These are phyloP conservation scores for Polyergus mexicanus DNA, from an alignment of 1,140 invertebrate genomes.

Conservation along the genomic window DNA sequence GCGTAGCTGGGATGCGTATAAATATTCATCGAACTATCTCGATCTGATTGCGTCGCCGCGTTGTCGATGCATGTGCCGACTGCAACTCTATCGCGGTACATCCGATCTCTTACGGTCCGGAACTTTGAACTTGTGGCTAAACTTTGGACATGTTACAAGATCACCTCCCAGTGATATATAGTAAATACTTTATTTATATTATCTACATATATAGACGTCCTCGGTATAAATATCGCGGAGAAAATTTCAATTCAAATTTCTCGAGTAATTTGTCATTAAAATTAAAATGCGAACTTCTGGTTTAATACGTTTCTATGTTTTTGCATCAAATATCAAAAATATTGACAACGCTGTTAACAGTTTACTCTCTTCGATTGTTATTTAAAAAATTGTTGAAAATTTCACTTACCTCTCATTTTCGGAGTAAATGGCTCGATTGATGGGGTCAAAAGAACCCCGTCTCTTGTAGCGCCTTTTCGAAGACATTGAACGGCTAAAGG, in stretches of 20 bases:
- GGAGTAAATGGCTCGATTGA: slow-evolving; percentile 25
- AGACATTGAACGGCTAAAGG: slow-evolving; percentile 49
- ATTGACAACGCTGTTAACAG: neutral
- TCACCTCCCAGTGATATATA: neutral
- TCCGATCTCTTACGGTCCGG: neutral
- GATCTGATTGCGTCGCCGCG: slow-evolving; percentile 19
- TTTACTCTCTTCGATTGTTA: neutral
- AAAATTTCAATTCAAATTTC: neutral
- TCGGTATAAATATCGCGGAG: neutral
- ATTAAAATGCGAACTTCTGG: neutral
- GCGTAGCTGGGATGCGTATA: slow-evolving; percentile 28
- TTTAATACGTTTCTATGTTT: neutral
- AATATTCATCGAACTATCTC: slow-evolving; percentile 44
- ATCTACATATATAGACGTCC: neutral
- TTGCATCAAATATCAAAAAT: neutral
- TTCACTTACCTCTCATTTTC: slow-evolving; percentile 40
- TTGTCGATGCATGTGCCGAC: slow-evolving; percentile 16
- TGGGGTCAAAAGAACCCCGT: slow-evolving; percentile 3
- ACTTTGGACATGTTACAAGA: neutral
- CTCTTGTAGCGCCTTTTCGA: slow-evolving; percentile 20
- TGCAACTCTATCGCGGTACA: neutral
- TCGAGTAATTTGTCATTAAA: neutral
- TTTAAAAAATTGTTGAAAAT: neutral
- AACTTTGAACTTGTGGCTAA: neutral
- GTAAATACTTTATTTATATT: neutral